Evolutionary conservation across 1,140 invertebrate genomes (phyloP).

Genomic region (Hermatobates lingyangjiaoensis): DNA sequence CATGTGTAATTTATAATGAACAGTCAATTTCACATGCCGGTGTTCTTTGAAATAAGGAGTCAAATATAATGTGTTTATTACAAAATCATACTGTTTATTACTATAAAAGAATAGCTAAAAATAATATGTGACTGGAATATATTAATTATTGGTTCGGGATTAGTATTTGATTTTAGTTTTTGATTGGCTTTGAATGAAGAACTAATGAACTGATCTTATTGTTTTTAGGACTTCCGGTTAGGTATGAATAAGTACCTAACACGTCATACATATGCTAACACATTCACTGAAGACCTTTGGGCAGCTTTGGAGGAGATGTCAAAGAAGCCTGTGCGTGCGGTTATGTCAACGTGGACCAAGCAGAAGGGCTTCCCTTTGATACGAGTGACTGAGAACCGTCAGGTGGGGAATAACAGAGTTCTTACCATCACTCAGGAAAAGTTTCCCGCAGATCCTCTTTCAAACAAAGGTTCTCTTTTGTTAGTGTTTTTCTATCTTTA

Average conservation of each 20-base stretch:
- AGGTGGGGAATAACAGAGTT: slow-evolving; percentile 36
- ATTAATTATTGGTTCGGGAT: too few relatives aligned
- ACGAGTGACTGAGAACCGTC: slow-evolving; percentile 23
- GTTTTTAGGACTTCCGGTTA: slow-evolving; percentile 68
- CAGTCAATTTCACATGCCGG: too few relatives aligned
- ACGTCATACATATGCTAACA: slow-evolving; percentile 74
- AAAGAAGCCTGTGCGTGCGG: slow-evolving; percentile 67
- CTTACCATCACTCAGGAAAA: slow-evolving; percentile 63
- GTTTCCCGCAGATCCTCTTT: slow-evolving; percentile 53
- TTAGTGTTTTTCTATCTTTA: too few relatives aligned
- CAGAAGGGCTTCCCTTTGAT: slow-evolving; percentile 80
- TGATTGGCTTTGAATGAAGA: neutral
- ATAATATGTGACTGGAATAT: too few relatives aligned
- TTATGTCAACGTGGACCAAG: slow-evolving; percentile 91
- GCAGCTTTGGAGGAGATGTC: slow-evolving; percentile 70
- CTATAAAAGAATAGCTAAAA: too few relatives aligned
- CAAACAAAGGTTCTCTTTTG: too few relatives aligned
- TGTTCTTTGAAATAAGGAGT: too few relatives aligned
- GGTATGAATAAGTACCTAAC: slow-evolving; percentile 88
- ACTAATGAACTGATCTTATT: too few relatives aligned
- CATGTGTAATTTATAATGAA: too few relatives aligned
- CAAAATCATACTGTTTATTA: too few relatives aligned
- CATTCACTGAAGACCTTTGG: slow-evolving; percentile 91
- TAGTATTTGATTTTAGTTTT: too few relatives aligned
- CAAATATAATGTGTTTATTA: too few relatives aligned